Evolutionary conservation across 2,888 invertebrate genomes (phyloP).

Genomic region (Drepanosiphum platanoidis): DNA sequence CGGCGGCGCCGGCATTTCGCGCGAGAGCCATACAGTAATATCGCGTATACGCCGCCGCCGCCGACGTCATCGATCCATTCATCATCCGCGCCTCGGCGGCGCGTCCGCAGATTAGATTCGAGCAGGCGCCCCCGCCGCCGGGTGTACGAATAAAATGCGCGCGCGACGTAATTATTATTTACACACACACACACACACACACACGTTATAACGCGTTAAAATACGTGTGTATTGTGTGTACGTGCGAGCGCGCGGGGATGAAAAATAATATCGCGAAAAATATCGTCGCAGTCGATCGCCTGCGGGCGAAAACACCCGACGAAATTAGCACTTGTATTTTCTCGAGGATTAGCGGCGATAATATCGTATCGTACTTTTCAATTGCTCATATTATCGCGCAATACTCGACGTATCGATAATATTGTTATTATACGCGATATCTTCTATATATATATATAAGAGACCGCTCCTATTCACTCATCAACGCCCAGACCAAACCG

Average conservation of each 20-base stretch:
- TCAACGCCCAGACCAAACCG: too few species aligned
- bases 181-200: background rate
- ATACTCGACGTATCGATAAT: too few species aligned
- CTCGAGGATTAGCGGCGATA: too few species aligned
- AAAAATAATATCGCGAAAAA: background rate
- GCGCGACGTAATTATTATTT: too few species aligned
- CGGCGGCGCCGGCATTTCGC: background rate
- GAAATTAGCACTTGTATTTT: background rate
- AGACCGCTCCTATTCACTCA: too few species aligned
- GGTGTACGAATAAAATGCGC: conserved; percentile 2
- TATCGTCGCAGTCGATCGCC: background rate
- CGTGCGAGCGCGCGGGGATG: background rate
- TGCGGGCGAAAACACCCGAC: background rate
- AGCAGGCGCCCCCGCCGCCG: conserved; percentile 18
- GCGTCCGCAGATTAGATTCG: conserved; percentile 28
- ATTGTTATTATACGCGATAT: too few species aligned
- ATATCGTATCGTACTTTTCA: too few species aligned
- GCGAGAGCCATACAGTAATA: background rate
- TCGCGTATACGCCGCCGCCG: background rate
- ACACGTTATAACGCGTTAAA: background rate
- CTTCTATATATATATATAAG: too few species aligned
- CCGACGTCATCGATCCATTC: conserved; percentile 29
- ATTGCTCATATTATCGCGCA: too few species aligned
- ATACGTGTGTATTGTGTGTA: background rate
- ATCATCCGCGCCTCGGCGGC: conserved; percentile 34